Base-by-base conservation (phyloP, 2,797 vertebrate species). In the Periophthalmus magnuspinnatus region DNA sequence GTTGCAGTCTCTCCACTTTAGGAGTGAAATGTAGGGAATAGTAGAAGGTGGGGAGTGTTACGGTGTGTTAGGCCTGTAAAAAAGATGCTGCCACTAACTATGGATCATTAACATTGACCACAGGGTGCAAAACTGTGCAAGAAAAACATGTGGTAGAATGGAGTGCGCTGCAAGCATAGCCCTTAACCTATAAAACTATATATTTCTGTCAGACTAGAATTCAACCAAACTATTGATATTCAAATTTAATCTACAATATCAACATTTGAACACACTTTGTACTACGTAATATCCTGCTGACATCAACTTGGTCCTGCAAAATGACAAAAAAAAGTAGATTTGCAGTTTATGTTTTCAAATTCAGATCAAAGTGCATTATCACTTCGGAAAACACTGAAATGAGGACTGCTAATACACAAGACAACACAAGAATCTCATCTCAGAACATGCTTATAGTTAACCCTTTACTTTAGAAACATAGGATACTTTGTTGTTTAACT, bases 41-140 rank as follows among this genome's bases (percentile, higher is more conserved):
- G 68, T 50, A 33, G 36, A 45, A 62, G 13, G 65, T 34, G 32
- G 63, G 60, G 33, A 47, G 22, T n/a, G 54, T 65, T 60, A 33
- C 67, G 16, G 71, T 66, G 54, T 71, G 75, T 80, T 58, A 78
- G 78, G 72, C 86, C 65, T 67, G 80, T 81, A 90, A 63, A 82
- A 76, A 71, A 84, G 79, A 71, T 74, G 72, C 84, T 78, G 73
- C 78, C 70, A 62, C 84, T 77, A 86, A 84, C 78, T 82, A 77
- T 72, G 73, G 77, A 75, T 70, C 32, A 71, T 86, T 84, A 84
- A 78, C 65, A 60, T 75, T 62, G 69, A 86, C 75, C 75, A 59
- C 74, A 72, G 65, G 63, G 72, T 81, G 75, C 71, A 76, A 70
- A 73, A 65, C 62, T 75, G 21, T 71, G 67, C 67, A 64, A 60